Base-by-base conservation (phyloP, 1,140 invertebrate genomes). In the Magallana angulata region DNA sequence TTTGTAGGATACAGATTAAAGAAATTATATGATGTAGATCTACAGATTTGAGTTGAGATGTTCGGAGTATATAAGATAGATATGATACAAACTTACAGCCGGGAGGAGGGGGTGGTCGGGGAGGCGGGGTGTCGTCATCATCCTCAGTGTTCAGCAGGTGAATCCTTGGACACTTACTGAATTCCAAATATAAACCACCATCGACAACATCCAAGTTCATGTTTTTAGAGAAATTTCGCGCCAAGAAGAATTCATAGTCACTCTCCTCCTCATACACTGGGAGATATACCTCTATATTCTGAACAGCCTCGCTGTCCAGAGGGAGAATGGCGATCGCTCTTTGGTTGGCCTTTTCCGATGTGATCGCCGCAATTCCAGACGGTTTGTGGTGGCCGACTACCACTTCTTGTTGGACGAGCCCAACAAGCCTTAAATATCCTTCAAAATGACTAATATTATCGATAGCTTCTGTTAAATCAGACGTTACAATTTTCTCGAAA, bases 381-480 rank as follows among this genome's bases (percentile, higher is more conserved):
- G 88, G 85, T 85, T 89, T 89, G 80, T 87, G 82, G 56, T 89
- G 88, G 1, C 88, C 88, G 68, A 89, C 84, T 5, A 89, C 71
- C 11, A 89, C 83, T 8, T 87, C 76, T 59, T 87, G 57, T 60
- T 76, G 36, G 6, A 87, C 59, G 9, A 85, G 60, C 14, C 60
- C 62, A 6, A 82, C 68, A 1, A 89, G 48, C 60, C 87, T 85
- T 56, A 89, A 82, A 30, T 64, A 82, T 11, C 88, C 88, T 59
- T 64, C 57, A 59, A 87, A 89, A 82, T 83, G 36, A 6, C 57
- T 84, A 1, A 87, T 62, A 30, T 89, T 87, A 36, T 89, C 83
- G 11, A 89, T 60, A 4, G 84, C 76, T 6, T 85, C 83, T 36
- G 71, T 16, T 71, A 89, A 82, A 64, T 87, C 84, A 7, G 58